Conservation (phyloP, 2,888 invertebrate genomes). For the Cosmorhoe ocellata region DNA sequence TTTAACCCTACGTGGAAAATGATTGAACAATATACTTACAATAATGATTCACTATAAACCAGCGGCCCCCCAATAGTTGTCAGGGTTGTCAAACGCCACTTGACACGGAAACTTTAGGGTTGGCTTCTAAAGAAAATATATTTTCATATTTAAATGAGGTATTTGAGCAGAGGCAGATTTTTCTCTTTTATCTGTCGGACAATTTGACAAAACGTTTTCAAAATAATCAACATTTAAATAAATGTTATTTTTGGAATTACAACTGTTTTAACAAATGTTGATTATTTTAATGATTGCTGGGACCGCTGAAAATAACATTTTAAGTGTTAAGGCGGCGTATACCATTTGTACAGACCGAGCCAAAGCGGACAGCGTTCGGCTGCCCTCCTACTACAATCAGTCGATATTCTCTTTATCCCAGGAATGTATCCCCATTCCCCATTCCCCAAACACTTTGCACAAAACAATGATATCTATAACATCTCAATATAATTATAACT, state of each 20-base stretch:
- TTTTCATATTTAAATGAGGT: conserved; percentile 57
- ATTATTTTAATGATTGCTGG: conserved; percentile 46
- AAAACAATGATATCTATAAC: conserved; percentile 80
- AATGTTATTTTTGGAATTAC: conserved; percentile 32
- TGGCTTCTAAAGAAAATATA: conserved; percentile 38
- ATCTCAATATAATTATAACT: conserved; percentile 78
- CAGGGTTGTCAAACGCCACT: conserved; percentile 39
- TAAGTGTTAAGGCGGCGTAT: conserved; percentile 79
- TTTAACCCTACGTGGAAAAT: conserved; percentile 80
- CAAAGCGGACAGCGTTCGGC: conserved; percentile 57
- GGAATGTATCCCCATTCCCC: conserved; percentile 52
- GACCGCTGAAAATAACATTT: conserved; percentile 73
- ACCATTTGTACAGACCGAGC: conserved; percentile 79
- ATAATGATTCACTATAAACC: conserved; percentile 79
- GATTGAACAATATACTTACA: conserved; percentile 81
- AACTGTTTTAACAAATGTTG: conserved; percentile 30
- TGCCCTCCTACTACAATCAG: conserved; percentile 76
- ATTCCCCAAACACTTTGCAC: conserved; percentile 75
- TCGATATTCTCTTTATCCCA: conserved; percentile 76
- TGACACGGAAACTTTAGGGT: conserved; percentile 31
- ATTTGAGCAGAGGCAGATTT: conserved; percentile 55
- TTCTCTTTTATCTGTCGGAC: conserved; percentile 33
- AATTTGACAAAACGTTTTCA: conserved; percentile 36
- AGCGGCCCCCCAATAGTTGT: conserved; percentile 56
- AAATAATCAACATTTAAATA: conserved; percentile 45